These are phyloP conservation scores for Nyctibius bracteatus DNA, from an alignment of 2,113 vertebrate genomes.

Conservation along the genomic window DNA sequence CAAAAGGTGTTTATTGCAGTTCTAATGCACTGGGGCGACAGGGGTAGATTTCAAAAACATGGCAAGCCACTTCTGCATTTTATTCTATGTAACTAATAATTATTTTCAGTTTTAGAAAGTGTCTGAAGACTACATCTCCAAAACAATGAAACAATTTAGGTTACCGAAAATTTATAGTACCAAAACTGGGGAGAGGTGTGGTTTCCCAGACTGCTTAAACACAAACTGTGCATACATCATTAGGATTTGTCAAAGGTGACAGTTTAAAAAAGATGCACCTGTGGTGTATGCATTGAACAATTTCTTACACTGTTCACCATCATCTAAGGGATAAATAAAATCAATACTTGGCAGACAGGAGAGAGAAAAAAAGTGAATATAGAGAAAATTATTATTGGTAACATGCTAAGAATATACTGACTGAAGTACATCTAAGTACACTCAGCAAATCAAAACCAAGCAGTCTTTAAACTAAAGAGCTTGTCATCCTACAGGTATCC, in stretches of 20 bases:
- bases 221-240: rapidly evolving
- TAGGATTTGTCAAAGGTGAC: neutral
- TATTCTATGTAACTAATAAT: neutral
- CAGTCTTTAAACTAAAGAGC: neutral
- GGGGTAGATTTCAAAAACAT: neutral
- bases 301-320: neutral
- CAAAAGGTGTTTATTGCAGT: neutral
- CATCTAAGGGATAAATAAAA: neutral
- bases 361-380: neutral
- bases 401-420: neutral
- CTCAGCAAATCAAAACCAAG: neutral
- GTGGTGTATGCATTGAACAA: neutral
- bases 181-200: neutral
- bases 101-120: neutral
- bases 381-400: neutral
- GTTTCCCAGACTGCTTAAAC: neutral
- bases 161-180: neutral
- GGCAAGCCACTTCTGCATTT: neutral
- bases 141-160: neutral
- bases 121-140: neutral
- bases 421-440: neutral
- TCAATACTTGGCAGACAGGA: neutral
- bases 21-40: neutral
- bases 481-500: neutral
- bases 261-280: neutral